Percentiles rank a stretch among this genome's conserved stretches.
phyloP scores from a whole-genome alignment of 35 echinoderm and acorn worm species.

The Ophioderma brevispina region DNA sequence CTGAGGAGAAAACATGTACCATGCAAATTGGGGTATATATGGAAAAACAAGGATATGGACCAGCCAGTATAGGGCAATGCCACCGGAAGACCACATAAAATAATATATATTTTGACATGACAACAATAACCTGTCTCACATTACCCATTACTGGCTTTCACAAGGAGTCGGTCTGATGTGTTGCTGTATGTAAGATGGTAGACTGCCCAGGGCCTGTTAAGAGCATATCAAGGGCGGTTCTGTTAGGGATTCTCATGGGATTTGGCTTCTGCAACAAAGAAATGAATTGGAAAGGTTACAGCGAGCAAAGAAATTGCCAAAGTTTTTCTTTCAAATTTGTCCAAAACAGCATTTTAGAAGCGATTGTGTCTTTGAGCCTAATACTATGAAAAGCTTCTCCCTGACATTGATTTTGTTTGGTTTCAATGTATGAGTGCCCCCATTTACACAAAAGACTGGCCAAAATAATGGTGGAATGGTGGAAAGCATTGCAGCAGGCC shows the following conservation, averaged over 20 bases:
- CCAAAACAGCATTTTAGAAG: neutral
- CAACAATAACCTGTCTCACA: too few relatives aligned
- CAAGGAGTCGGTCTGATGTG: neutral
- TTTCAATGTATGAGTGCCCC: neutral
- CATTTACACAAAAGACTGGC: too few relatives aligned
- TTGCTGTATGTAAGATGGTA: conserved; percentile 52
- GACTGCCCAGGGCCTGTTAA: neutral
- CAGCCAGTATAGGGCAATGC: too few relatives aligned
- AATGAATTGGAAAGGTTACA: neutral
- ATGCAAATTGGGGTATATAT: too few relatives aligned
- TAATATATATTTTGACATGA: too few relatives aligned
- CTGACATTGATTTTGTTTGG: neutral
- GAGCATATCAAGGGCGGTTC: conserved; percentile 44
- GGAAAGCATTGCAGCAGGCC: too few relatives aligned
- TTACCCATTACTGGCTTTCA: neutral
- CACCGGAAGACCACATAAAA: too few relatives aligned
- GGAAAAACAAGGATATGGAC: too few relatives aligned
- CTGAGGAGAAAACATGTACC: too few relatives aligned
- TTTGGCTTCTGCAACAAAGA: neutral
- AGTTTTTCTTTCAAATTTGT: neutral
- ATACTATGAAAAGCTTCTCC: neutral
- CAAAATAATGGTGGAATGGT: too few relatives aligned
- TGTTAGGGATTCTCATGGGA: conserved; percentile 43
- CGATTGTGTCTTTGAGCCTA: neutral
- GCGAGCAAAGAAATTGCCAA: neutral